Base-by-base conservation (phyloP, 2,888 invertebrate genomes). In the Octonoba sinensis region DNA sequence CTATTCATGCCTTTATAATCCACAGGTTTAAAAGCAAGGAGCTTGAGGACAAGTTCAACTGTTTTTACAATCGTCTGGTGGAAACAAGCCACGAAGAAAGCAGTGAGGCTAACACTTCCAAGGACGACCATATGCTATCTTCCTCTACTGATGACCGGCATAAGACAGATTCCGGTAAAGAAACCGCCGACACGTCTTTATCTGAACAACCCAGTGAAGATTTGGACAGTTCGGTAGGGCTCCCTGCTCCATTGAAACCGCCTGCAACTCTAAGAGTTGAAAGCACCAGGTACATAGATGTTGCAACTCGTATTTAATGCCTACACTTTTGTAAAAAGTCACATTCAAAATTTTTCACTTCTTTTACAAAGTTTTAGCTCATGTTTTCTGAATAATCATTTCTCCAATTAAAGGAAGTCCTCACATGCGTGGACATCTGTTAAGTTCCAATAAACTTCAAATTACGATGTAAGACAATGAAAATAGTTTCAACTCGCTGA, bases 31-130 rank as follows among this genome's bases (percentile, higher is more conserved):
- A 85, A 24, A 84, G 82, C 49, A 84, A 84, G 24, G 82, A 85
- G 46, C 56, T 85, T 13, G 85, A 84, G 62, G 84, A 84, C 27
- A 85, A 85, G 51, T 85, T 85, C 67, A 84, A 77, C 51, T 84
- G 84, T 60, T 85, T 85, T 71, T 85, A 84, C 77, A 85, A 84
- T 56, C 76, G 84, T 16, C 65, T 85, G 24, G 84, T 84, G 1
- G 85, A 85, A 57, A 84, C 84, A 0, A 84, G 84, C 73, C 82
- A 84, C 44, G 85, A 85, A 59, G 85, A 85, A 12, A 83, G 83
- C 73, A 85, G 84, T 22, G 85, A 85, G 16, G 83, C 73, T 11
- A 82, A 77, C 15, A 84, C 82, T 1, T 85, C 84, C 36, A 85
- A 84, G 20, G 85, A 85, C 24, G 85, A 85, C 36, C 84, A 81